Conservation (phyloP, 2,797 vertebrate species). For the Bradypus variegatus region DNA sequence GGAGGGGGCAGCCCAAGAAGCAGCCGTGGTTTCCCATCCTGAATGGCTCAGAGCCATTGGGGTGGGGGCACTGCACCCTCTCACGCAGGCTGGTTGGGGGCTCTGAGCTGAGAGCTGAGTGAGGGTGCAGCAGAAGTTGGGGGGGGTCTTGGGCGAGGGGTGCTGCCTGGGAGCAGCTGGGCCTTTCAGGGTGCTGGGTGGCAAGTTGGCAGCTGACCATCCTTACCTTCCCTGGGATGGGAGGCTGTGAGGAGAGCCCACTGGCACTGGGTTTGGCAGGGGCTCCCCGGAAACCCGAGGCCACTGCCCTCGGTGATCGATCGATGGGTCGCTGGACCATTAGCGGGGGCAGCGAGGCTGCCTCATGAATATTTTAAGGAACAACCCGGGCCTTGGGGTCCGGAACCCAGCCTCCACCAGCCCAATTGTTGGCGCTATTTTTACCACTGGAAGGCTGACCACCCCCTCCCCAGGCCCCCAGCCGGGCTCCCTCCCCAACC, state of each 20-base stretch:
- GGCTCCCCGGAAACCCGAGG: not conserved
- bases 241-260: not conserved
- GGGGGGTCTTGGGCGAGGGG: too few species aligned
- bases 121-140: not conserved
- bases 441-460: slow-evolving; percentile 45
- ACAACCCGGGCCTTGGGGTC: slow-evolving; percentile 44
- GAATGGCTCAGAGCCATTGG: not conserved
- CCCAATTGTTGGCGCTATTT: slow-evolving; percentile 51
- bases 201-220: not conserved
- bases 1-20: not conserved
- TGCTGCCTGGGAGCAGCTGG: not conserved
- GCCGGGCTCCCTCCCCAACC: too few species aligned
- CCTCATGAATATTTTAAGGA: slow-evolving; percentile 71
- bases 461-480: slow-evolving; percentile 21
- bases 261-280: not conserved
- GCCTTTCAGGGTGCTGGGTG: not conserved
- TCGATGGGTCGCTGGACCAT: slow-evolving; percentile 40
- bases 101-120: not conserved
- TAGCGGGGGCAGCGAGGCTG: slow-evolving; percentile 40
- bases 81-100: too few species aligned
- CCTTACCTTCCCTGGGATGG: not conserved
- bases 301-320: not conserved
- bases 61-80: too few species aligned
- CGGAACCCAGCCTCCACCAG: not conserved
- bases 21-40: not conserved